Base-by-base conservation (phyloP, 1,140 invertebrate species). In the Drosophila pandora region DNA sequence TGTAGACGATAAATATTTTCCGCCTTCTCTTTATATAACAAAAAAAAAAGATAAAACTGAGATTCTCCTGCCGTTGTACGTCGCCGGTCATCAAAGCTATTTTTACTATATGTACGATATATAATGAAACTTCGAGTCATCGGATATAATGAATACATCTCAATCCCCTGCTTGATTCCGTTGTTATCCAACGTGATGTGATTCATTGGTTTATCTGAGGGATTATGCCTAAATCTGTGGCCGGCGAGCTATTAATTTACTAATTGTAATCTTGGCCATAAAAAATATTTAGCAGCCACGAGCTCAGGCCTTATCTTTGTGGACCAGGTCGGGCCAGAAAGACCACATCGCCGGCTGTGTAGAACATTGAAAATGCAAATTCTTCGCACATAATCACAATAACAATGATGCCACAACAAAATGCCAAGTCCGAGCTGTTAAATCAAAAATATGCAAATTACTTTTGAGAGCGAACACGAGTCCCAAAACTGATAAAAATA, bases 381-480 rank as follows among this genome's bases (percentile, higher is more conserved):
- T 64, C 43, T 71, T 69, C 71, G 78, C 62, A 71, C 80, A 89
- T 79, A 68, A 89, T 78, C 41, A 80, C 77, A 80, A 80, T 77
- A 80, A 73, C 76, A 84, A 82, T 64, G 64, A 52, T 77, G 58
- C 54, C 73, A 55, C 64, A 60, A 67, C 61, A 73, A 72, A 73
- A 57, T 56, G 53, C 63, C 25, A 74, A 74, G 71, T 64, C 70
- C 83, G 79, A 89, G 84, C 83, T 89, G 79, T 83, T 88, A 88
- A 88, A 88, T 88, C 83, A 88, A 88, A 88, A 88, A 88, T 85
- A 85, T 88, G 83, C 83, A 88, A 89, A 89, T 89, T 63, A 60
- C 53, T 37, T 54, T 69, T 56, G 50, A 56, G 65, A 48, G 60
- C 67, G 56, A 77, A 68, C 67, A 77, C 78, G 71, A 65, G 82